Evolutionary conservation across 2,797 vertebrate species (phyloP), one percentile per base, ranked within the genome.

Genomic region (Schizopygopsis pylzovi): DNA sequence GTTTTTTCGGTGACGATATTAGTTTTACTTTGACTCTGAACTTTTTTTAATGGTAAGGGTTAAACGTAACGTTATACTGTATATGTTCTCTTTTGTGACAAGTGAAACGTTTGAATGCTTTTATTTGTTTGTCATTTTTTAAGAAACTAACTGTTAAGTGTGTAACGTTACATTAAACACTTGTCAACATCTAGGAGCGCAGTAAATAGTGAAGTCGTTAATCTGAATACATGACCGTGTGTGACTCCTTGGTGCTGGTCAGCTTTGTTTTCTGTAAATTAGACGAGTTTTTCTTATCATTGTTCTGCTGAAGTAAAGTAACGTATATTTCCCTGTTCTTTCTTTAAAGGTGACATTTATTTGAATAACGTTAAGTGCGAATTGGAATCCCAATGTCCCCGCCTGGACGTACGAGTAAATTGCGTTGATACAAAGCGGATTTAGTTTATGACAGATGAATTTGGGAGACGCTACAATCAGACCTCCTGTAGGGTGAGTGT

Each of bases 401-500:
- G 39, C 54, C 84, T 54, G 72, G 77, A 85, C 39, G 18, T 43
- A 37, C 25, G 25, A 37, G 52, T 79, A 18, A 65, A 65, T 11
- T 79, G 54, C 78, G 25, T 61, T 81, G 81, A 81, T 82, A 37
- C 47, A 82, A 84, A 63, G 61, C 12, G 39, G 63, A 56, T 79
- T 79, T 78, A 43, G 47, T 84, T 43, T 20, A 59, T 88, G 59
- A 81, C 77, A 80, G 79, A 88, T 83, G 79, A 86, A 85, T 76
- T 86, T 83, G 75, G 88, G 90, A 84, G 79, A 86, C 81, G 77
- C 72, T 80, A 72, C 41, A 67, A 67, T 75, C 49, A 77, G 33
- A 52, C 78, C 73, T 75, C 1, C 63, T 81, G 84, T 90, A 85
- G 90, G 89, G 82, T 89, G 85, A 75, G 92, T 92, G 81, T 72